Conservation (phyloP, 2,113 vertebrate species). For the Rhipidura dahli region DNA sequence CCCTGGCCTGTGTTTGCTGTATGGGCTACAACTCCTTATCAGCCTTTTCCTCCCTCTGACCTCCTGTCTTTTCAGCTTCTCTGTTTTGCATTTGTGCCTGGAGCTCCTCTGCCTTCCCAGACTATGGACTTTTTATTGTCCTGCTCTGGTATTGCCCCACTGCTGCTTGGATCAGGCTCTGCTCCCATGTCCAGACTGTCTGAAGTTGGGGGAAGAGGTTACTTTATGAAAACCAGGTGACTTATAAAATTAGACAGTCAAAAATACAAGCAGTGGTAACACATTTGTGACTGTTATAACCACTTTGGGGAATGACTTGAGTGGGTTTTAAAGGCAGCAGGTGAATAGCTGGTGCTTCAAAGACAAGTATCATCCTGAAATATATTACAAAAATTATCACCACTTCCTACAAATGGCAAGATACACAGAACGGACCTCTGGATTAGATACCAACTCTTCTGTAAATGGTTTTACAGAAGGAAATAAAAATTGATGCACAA, state of each 20-base stretch:
- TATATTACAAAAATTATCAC: background rate
- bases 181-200: accelerated
- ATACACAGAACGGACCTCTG: background rate
- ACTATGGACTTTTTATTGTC: accelerated
- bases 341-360: background rate
- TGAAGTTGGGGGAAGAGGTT: background rate
- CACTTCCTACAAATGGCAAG: background rate
- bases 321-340: background rate
- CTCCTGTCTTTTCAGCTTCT: background rate
- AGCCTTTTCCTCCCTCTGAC: background rate
- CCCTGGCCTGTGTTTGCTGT: background rate
- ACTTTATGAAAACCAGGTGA: background rate
- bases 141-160: background rate
- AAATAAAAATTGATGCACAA: background rate
- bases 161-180: background rate
- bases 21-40: background rate
- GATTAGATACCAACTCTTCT: background rate
- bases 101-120: background rate
- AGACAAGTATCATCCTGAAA: background rate
- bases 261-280: background rate
- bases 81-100: background rate
- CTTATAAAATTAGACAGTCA: background rate
- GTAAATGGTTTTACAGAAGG: background rate
- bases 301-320: background rate
- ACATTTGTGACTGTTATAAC: background rate